These are phyloP conservation scores for Epinotia ramella DNA, from an alignment of 2,888 invertebrate species.

Conservation along the genomic window DNA sequence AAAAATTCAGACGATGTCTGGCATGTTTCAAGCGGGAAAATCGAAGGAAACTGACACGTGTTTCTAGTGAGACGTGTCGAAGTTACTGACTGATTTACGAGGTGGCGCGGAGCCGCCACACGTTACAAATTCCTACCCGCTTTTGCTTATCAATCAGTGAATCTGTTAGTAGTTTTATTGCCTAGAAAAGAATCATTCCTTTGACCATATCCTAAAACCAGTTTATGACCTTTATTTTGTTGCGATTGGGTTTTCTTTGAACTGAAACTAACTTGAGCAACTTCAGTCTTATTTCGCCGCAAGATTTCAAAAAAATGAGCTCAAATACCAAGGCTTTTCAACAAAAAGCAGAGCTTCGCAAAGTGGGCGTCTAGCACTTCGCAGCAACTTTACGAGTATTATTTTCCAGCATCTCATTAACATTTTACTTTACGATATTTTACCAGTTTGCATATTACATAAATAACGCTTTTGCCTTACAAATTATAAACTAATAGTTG, in stretches of 20 bases:
- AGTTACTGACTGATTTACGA: slow-evolving; percentile 52
- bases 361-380: neutral
- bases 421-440: neutral
- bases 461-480: neutral
- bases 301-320: neutral
- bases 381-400: slow-evolving; percentile 5
- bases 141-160: slow-evolving; percentile 33
- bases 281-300: neutral
- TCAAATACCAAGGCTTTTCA: neutral
- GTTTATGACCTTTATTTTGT: slow-evolving; percentile 4
- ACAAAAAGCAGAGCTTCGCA: neutral
- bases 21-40: slow-evolving; percentile 55
- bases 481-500: neutral
- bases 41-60: slow-evolving; percentile 53
- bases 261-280: neutral
- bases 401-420: neutral
- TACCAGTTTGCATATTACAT: neutral
- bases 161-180: slow-evolving; percentile 36
- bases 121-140: slow-evolving; percentile 21
- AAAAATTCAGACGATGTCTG: slow-evolving; percentile 54
- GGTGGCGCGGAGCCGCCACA: slow-evolving; percentile 48
- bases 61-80: slow-evolving; percentile 51
- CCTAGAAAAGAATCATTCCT: slow-evolving; percentile 16
- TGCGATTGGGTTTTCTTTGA: slow-evolving; percentile 22
- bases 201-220: slow-evolving; percentile 13